Base-by-base conservation (phyloP, 1,140 invertebrate species). In the Cydia splendana region DNA sequence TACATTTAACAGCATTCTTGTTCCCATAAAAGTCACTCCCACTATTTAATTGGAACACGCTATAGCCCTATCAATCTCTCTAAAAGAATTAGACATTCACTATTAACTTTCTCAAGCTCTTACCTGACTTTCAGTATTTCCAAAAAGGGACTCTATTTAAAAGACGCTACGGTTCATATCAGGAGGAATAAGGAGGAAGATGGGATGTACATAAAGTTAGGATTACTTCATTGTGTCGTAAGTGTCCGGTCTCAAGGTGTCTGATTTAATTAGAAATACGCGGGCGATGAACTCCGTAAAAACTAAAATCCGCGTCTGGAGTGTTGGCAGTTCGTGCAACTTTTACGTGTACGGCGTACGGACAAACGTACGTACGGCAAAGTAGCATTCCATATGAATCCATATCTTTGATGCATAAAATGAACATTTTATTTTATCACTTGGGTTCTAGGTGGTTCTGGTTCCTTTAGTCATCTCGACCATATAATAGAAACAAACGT, bases 31-130 rank as follows among this genome's bases (percentile, higher is more conserved):
- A 65, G 76, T 71, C 38, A 42, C 30, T 30, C 28, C 45, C 18
- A 73, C 51, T 45, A 78, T 80, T 79, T 84, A 87, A 85, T 84
- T 82, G 82, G 79, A 80, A 75, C 86, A 88, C 83, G 86, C 83
- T 79, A 85, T 82, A 74, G 78, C 65, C 74, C 79, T 83, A 87
- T 87, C 76, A 85, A 82, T 88, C 81, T 81, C 77, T 74, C 53
- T 78, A 80, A 80, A 78, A 74, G 53, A 80, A 80, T 76, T 62
- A 71, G 76, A 79, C 74, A 62, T 20, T 24, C 20, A 57, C 53
- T n/a, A 9, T 9, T 62, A 24, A 62, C 57, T 62, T 24, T n/a
- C 57, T 24, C 18, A 62, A 62, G 7, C 20, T 62, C 57, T 20
- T 62, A 62, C 20, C n/a, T 24, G 5, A 24, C 20, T 24, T 24